Evolutionary conservation across 2,888 invertebrate genomes (phyloP).

Genomic region (Leucania comma): DNA sequence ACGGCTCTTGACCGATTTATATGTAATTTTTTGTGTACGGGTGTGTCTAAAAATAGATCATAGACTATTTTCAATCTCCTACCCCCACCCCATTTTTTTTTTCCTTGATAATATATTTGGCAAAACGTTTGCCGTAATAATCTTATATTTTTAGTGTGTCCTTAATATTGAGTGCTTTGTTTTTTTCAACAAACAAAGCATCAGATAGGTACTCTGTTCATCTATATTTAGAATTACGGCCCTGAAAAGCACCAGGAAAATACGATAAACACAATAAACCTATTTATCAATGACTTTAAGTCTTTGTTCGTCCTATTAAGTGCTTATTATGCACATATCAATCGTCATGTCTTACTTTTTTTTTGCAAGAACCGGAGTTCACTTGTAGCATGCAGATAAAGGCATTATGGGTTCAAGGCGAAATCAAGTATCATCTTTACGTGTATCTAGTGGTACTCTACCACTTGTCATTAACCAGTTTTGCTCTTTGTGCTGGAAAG

Average conservation of each 20-base stretch:
- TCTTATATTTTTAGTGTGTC: neutral
- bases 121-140: too few relatives aligned
- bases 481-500: slow-evolving; percentile 23
- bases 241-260: slow-evolving; percentile 51
- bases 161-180: slow-evolving; percentile 10
- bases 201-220: neutral
- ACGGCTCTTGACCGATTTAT: too few relatives aligned
- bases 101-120: too few relatives aligned
- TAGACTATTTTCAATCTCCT: too few relatives aligned
- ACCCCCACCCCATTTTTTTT: too few relatives aligned
- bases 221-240: slow-evolving; percentile 15
- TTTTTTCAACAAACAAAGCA: neutral
- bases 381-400: slow-evolving; percentile 62
- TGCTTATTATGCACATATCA: slow-evolving; percentile 52
- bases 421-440: slow-evolving; percentile 42
- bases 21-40: too few relatives aligned
- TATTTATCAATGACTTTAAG: slow-evolving; percentile 29
- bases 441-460: slow-evolving; percentile 14
- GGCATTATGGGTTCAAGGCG: slow-evolving; percentile 69
- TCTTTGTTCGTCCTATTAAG: slow-evolving; percentile 45
- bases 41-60: too few relatives aligned
- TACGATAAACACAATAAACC: slow-evolving; percentile 25
- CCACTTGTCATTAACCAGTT: slow-evolving; percentile 42
- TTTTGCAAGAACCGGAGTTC: slow-evolving; percentile 45
- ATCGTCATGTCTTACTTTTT: slow-evolving; percentile 47